Evolutionary conservation across 2,113 vertebrate species (phyloP), one percentile per base, ranked within the genome.

Genomic region (Poeciliopsis prolifica): DNA sequence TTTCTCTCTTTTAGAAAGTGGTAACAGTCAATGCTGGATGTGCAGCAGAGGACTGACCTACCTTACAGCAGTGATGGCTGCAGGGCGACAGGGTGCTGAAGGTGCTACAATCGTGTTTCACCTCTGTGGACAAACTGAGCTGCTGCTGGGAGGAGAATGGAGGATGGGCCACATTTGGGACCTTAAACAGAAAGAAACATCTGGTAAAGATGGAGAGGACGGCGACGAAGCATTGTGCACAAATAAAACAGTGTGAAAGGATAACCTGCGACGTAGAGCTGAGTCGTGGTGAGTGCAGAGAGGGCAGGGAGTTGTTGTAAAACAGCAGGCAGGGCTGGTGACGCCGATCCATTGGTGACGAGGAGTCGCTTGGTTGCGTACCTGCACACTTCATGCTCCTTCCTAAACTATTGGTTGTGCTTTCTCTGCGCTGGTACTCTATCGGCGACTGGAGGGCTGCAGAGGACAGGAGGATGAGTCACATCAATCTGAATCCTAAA

Each of bases 351-450:
- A 94, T 90, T 35, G 94, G 95, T 28, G 91, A 89, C 0, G 94
- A 94, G 30, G 92, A 93, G 78, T 87, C 83, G 2, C 83, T 75
- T 26, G 84, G 76, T 5, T 84, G 63, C 2, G 73, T 75, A 22
- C 78, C 64, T 17, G 79, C 90, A 82, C 85, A 87, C 89, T 62
- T 91, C 37, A 83, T 80, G 74, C 82, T 91, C 68, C 95, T 86
- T 44, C 95, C 96, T 48, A 96, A 89, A 86, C 95, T 97, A 88
- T 93, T 94, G n/a, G 96, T 95, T 82, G 96, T 95, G 82, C 93
- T 95, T 80, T 97, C 96, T 60, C 87, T 88, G 19, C 96, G 95
- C 81, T 97, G 96, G 91, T 97, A 97, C 81, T 97, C 96, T 64
- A 97, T 97, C 0, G 94, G 93, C 15, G 94, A 95, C 87, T 95